These are phyloP conservation scores for Calosoma granatense DNA, from an alignment of 1,140 invertebrate species.

Conservation along the genomic window DNA sequence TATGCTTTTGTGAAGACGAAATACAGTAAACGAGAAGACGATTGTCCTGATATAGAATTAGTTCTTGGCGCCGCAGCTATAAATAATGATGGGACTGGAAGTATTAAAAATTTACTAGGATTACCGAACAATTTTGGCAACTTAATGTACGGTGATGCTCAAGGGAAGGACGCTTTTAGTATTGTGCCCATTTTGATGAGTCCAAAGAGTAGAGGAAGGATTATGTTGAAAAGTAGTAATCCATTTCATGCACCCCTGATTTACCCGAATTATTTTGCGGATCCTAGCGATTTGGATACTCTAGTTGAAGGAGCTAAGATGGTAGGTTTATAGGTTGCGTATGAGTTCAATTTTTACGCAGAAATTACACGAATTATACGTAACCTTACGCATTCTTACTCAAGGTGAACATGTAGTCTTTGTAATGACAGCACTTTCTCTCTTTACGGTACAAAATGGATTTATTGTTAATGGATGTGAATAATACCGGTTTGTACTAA, in stretches of 20 bases:
- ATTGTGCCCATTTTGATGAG: conserved; percentile 60
- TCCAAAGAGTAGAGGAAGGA: conserved; percentile 62
- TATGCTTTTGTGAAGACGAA: conserved; percentile 54
- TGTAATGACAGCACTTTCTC: too few species aligned
- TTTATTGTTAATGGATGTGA: too few species aligned
- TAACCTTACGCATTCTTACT: too few species aligned
- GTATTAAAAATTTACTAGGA: conserved; percentile 49
- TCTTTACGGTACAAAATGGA: too few species aligned
- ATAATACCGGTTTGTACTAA: too few species aligned
- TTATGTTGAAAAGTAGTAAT: conserved; percentile 53
- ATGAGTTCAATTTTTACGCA: too few species aligned
- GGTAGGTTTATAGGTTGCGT: too few species aligned
- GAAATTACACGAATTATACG: too few species aligned
- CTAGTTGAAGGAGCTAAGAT: conserved; percentile 63
- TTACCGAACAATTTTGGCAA: conserved; percentile 50
- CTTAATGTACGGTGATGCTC: conserved; percentile 42
- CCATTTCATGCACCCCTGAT: conserved; percentile 64
- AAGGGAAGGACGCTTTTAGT: conserved; percentile 43
- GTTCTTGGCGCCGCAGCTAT: conserved; percentile 61
- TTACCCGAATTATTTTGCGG: conserved; percentile 65
- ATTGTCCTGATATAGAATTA: conserved; percentile 66
- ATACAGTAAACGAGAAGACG: conserved; percentile 24
- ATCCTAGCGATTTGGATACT: conserved; percentile 52
- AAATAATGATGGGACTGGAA: conserved; percentile 59
- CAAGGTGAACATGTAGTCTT: too few species aligned